Evolutionary conservation across 2,888 invertebrate species (phyloP).

Genomic region (Acronicta psi): DNA sequence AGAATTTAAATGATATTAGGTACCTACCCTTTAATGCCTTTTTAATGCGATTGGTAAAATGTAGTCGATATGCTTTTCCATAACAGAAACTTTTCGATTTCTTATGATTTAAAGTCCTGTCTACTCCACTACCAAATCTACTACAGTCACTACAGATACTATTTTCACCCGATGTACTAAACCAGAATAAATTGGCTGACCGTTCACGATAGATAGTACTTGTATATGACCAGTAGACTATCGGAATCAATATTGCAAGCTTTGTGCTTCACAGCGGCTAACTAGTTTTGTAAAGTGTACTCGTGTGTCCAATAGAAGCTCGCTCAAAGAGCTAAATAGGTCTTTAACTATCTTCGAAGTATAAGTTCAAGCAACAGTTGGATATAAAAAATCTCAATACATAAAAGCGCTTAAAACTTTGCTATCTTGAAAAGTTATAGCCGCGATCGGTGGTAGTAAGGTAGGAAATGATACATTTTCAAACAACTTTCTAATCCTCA

Average conservation of each 20-base stretch:
- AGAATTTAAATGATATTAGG: slow-evolving; percentile 5
- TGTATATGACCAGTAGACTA: slow-evolving; percentile 30
- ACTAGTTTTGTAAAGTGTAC: slow-evolving; percentile 48
- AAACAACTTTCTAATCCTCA: slow-evolving; percentile 58
- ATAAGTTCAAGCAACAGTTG: slow-evolving; percentile 40
- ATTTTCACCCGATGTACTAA: neutral
- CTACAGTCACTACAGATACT: neutral
- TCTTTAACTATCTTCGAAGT: slow-evolving; percentile 36
- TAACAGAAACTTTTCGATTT: too few relatives aligned
- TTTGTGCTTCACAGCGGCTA: slow-evolving; percentile 35
- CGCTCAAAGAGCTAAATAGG: slow-evolving; percentile 40
- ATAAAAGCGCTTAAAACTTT: slow-evolving; percentile 16
- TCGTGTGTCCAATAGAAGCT: slow-evolving; percentile 44
- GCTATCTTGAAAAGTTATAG: neutral
- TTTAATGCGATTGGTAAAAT: too few relatives aligned
- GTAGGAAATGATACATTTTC: slow-evolving; percentile 17
- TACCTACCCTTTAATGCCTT: too few relatives aligned
- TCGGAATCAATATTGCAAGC: slow-evolving; percentile 50
- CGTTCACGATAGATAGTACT: slow-evolving; percentile 26
- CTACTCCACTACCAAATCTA: too few relatives aligned
- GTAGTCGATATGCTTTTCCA: too few relatives aligned
- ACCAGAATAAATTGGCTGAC: slow-evolving; percentile 11
- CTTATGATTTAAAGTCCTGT: too few relatives aligned
- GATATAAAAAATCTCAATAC: slow-evolving; percentile 17
- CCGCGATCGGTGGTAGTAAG: neutral